Evolutionary conservation across 2,888 invertebrate species (phyloP), one percentile per base, ranked within the genome.

Genomic region (Crematogaster levior): DNA sequence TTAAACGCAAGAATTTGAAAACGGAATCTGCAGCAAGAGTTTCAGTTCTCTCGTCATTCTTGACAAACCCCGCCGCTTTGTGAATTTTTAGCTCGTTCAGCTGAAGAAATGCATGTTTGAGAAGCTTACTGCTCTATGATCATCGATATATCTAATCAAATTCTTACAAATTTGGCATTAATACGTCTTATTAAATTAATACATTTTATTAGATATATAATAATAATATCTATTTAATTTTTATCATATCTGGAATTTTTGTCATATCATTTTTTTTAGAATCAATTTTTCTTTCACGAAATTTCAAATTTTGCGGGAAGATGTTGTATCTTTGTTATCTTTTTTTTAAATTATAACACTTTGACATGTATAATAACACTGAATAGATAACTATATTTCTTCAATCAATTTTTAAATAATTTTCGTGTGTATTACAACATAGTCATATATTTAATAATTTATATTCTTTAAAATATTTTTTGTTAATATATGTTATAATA

Each of bases 1-100:
- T 82, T 37, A 82, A 82, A 77, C 30, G 63, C 40, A 48, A 82
- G 46, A 72, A 77, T 63, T 63, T 2, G n/a, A 6, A 63, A 68
- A 48, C 6, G 6, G 24, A 75, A 48, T 60, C 21, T 61, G 27
- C 12, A 61, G 21, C 30, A 34, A 65, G 24, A 68, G 24, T 5
- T 73, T 4, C 1, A 18, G 18, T 21, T 34, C 37, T 24, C 43
- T 61, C 24, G n/a, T 46, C 21, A 15, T 73, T 58, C 56, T 46
- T 60, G 5, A 40, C 18, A 56, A 24, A 37, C 18, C 37, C 40
- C 24, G 6, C 3, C 12, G 7, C 5, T 40, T 72, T 24, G 12
- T 12, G 21, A 5, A 0, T 37, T 12, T 21, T 61, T 12, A 21
- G n/a, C 30, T n/a, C 18, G 18, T 58, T n/a, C 9, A n/a, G 30